These are phyloP conservation scores for Capreolus pygargus DNA, from an alignment of 2,113 vertebrate genomes.

Conservation along the genomic window DNA sequence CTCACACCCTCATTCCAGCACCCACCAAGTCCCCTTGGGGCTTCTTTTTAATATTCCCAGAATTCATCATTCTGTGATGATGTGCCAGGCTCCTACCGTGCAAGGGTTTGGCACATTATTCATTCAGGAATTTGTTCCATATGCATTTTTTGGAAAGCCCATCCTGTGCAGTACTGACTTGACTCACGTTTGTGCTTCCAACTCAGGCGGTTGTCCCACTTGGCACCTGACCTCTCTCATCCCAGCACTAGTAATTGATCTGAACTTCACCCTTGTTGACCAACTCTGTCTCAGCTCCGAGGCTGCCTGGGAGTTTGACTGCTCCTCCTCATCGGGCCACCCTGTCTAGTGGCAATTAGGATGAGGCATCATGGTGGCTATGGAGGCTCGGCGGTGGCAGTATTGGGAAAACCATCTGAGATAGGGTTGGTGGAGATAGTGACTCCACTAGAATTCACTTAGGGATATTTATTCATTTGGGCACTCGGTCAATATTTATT, in stretches of 20 bases:
- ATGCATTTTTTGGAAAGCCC: background rate
- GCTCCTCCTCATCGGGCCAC: background rate
- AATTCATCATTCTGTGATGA: background rate
- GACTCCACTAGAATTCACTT: background rate
- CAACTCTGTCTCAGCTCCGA: background rate
- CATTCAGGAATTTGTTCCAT: background rate
- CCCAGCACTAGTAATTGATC: background rate
- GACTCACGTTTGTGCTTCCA: background rate
- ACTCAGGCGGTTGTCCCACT: background rate
- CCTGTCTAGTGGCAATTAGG: background rate
- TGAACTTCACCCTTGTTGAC: background rate
- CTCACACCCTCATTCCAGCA: background rate
- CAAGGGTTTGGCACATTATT: background rate
- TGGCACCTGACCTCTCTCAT: background rate
- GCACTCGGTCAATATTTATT: background rate
- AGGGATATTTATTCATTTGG: background rate
- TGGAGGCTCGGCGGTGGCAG: fast-evolving
- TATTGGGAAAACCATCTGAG: background rate
- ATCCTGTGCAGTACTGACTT: fast-evolving
- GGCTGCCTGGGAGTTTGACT: background rate
- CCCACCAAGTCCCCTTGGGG: background rate
- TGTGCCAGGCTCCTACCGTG: background rate
- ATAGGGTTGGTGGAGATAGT: background rate
- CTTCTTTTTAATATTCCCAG: background rate
- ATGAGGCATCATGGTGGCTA: background rate